Evolutionary conservation across 2,888 invertebrate species (phyloP), one percentile per base, ranked within the genome.

Genomic region (Bhutanitis thaidina): DNA sequence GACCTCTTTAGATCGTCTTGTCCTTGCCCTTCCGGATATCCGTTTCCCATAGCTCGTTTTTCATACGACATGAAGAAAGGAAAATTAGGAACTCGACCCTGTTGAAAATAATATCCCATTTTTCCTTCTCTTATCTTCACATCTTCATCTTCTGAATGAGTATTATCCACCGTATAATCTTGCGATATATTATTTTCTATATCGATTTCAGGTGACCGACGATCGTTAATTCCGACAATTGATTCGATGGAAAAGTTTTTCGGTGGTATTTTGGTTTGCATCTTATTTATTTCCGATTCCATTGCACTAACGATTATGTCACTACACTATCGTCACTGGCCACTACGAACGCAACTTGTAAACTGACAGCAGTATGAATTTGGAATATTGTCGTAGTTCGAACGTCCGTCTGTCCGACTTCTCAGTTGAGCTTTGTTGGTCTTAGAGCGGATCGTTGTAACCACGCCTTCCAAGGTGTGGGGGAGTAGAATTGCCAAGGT

Each of bases 211-310:
- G 88, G 89, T 1, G 86, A 86, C 45, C 85, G 65, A 1, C 85
- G 64, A 13, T 82, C 76, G 49, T 67, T 80, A 3, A 88, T 59
- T 0, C 90, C 90, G 0, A 92, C 92, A 44, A 92, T 86, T 30
- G 92, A 92, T 74, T 92, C 92, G n/a, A 92, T 92, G 0, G 92
- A 92, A 66, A 92, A 92, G 52, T 92, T 92, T 58, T 91, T 91
- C 20, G 92, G 90, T 40, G 91, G 91, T 16, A 86, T 71, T 59
- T 88, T 87, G 3, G 87, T 86, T 46, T 75, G 77, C 71, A 83
- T 80, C 62, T 83, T 85, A 58, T 74, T 84, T 36, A 80, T 80
- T 62, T 89, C 88, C 47, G 86, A 81, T 64, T 89, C 87, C 88
- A 89, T 88, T 59, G 58, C 61, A 60, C 53, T 27, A 25, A 20